Base-by-base conservation (phyloP, 2,797 vertebrate genomes). In the Oreonectes daqikongensis region DNA sequence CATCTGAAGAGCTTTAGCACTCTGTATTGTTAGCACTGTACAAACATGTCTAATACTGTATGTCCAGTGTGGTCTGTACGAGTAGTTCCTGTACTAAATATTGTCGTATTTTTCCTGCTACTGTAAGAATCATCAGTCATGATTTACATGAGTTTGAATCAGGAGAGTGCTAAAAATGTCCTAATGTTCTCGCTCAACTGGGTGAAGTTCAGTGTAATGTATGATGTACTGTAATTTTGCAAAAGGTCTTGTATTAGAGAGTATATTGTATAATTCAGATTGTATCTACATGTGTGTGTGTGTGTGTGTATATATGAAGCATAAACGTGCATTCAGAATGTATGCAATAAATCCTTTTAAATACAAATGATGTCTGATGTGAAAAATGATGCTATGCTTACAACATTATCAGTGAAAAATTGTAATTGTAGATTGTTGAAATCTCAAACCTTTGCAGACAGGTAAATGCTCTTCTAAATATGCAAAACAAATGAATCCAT, bases 291-390 rank as follows among this genome's bases (percentile, higher is more conserved):
- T 79, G 71, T 81, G 72, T 35, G 35, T 32, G 48, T 66, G 64
- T 71, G 35, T 72, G 67, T 59, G n/a, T 81, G 77, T 64, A 59
- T 69, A 71, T 87, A 84, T 84, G 72, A 66, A 76, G 60, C 72
- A 72, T 78, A 80, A 83, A 87, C 50, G 48, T 87, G 77, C 84
- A 84, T 78, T 74, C 18, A 7, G 22, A 63, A 72, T 89, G 88
- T 90, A 89, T 88, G 85, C 88, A 91, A 88, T 90, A 86, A 86
- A 87, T 87, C 77, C 71, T 82, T 88, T 89, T 91, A 82, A 85
- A 85, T 87, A 85, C 75, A 80, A 84, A 85, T 79, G 71, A 69
- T 57, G 38, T 66, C 22, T 71, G 35, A 53, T 50, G 7, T 26
- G 4, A 8, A 17, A 14, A 11, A 14, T 69, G 15, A 17, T 22